A percentile compares a stretch with the other conserved stretches of the same genome.
These are phyloP conservation scores for Conchocele bisecta DNA, from an alignment of 2,888 invertebrate genomes.

Conservation along the genomic window DNA sequence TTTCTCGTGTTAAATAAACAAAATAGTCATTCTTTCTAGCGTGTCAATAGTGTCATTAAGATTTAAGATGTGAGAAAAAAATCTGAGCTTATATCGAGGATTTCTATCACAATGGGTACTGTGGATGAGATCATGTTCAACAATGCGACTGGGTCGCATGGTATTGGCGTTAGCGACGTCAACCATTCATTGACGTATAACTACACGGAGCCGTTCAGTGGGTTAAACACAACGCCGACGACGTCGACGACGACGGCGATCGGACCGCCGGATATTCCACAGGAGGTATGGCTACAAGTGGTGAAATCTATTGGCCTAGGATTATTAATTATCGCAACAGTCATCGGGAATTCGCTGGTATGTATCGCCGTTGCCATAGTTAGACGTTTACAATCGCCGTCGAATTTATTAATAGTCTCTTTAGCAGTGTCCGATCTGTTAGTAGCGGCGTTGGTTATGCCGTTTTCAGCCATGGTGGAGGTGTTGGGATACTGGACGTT, in stretches of 20 bases:
- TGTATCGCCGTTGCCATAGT: slow-evolving; percentile 85
- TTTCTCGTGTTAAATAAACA: too few relatives aligned
- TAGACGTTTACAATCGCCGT: slow-evolving; percentile 83
- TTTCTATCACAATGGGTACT: too few relatives aligned
- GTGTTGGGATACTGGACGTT: slow-evolving; percentile 80
- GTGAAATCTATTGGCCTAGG: slow-evolving; percentile 71
- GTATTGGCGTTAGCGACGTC: too few relatives aligned
- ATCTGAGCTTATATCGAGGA: too few relatives aligned
- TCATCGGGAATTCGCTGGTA: slow-evolving; percentile 84
- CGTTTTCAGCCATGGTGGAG: slow-evolving; percentile 83
- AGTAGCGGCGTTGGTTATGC: slow-evolving; percentile 85
- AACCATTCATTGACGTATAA: too few relatives aligned
- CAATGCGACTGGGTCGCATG: too few relatives aligned
- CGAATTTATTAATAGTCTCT: slow-evolving; percentile 83
- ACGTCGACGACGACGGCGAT: background rate
- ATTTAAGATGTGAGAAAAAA: too few relatives aligned
- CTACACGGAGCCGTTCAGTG: too few relatives aligned
- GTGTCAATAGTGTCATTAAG: too few relatives aligned
- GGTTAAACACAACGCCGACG: too few relatives aligned
- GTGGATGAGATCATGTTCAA: too few relatives aligned
- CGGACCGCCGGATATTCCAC: slow-evolving; percentile 10
- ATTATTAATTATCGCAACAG: slow-evolving; percentile 83
- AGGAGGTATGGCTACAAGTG: slow-evolving; percentile 64
- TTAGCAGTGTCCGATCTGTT: slow-evolving; percentile 85
- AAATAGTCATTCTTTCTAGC: too few relatives aligned